Evolutionary conservation across 1,140 invertebrate species (phyloP), one percentile per base, ranked within the genome.

Genomic region (Pararge aegeria): DNA sequence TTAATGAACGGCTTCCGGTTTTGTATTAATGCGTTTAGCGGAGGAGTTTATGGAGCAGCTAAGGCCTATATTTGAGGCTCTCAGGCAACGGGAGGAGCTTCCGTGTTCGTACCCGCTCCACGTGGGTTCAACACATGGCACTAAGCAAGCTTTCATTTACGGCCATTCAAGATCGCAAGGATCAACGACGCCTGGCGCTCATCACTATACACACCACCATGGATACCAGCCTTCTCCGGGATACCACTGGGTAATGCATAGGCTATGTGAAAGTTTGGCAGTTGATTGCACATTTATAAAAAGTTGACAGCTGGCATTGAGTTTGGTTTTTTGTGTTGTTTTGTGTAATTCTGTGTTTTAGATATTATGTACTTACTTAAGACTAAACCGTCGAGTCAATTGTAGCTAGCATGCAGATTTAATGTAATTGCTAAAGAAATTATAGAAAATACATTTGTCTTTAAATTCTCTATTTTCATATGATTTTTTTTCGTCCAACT

Each of bases 41-140:
- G 95, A 97, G 92, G 96, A 96, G 93, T 95, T 97, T 93, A 94
- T 97, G 93, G 95, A 93, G 92, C 95, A 97, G 92, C 93, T 97
- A 93, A 96, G 95, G 94, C 96, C 96, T 80, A 97, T 97, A 92
- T 97, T 97, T 93, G 96, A 97, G 91, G 95, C 94, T 91, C 93
- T 97, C 84, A 93, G 96, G 81, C 95, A 95, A 87, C 95, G 94
- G 86, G 95, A 96, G 90, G 94, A 96, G 84, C 93, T 96, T 75
- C 95, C 95, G 85, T 96, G 94, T 92, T 95, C 95, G 80, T 96
- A 95, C 92, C 95, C 95, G 78, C 94, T 96, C 81, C 94, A 95
- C 87, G 95, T 96, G 92, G 94, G 93, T 63, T 90, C 88, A 55
- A 91, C 90, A 70, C 90, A 91, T 80, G 90, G 90, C 77, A 91